Conservation (phyloP, 2,113 vertebrate species). For the Cairina moschata region DNA sequence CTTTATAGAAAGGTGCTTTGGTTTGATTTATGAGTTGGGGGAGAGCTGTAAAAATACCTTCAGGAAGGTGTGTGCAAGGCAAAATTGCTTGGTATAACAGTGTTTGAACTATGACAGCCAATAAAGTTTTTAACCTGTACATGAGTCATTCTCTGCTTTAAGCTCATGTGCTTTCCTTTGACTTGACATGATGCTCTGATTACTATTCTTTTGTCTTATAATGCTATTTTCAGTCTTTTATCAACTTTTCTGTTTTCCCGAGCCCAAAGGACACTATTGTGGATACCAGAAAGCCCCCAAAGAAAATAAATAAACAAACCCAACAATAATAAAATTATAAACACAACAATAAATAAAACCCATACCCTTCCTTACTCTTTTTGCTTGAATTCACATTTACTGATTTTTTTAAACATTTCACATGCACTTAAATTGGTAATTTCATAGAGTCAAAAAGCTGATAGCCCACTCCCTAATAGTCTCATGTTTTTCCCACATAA, state of each 20-base stretch:
- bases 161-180: not conserved
- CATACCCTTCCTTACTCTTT: not conserved
- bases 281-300: not conserved
- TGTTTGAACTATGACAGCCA: not conserved
- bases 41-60: constrained; percentile 30
- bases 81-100: not conserved
- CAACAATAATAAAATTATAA: not conserved
- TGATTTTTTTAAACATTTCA: not conserved
- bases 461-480: not conserved
- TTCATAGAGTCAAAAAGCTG: not conserved
- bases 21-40: not conserved
- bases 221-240: not conserved
- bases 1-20: not conserved
- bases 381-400: not conserved
- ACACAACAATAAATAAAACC: not conserved
- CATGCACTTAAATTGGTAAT: not conserved
- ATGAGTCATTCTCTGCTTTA: not conserved
- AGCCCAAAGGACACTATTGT: not conserved
- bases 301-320: not conserved
- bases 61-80: constrained; percentile 24
- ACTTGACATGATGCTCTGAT: not conserved
- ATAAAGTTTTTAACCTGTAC: not conserved
- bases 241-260: not conserved
- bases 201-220: not conserved
- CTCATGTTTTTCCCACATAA: not conserved